Base-by-base conservation (phyloP, 1,140 invertebrate genomes). In the Aporrectodea caliginosa region DNA sequence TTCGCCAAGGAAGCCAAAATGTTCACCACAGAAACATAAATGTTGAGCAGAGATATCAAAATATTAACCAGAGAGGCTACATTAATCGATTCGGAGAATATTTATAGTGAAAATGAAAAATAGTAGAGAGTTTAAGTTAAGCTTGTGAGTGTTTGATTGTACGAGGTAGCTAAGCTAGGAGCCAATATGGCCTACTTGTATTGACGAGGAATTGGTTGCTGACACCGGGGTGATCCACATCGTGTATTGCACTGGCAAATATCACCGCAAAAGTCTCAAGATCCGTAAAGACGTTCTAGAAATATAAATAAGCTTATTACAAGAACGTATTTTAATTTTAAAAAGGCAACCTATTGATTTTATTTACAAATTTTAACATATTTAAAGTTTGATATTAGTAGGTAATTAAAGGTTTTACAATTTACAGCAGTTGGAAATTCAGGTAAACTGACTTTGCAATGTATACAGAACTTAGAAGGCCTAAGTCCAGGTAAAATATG, bases 281-380 rank as follows among this genome's bases (percentile, higher is more conserved):
- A 82, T 90, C 88, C 43, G 89, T 89, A 82, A 90, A 90, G 35
- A 98, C 95, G 84, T 94, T 95, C 92, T 93, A 88, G 27, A 72
- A 86, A 71, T 78, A n/a, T n/a, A n/a, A n/a, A n/a, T n/a, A n/a
- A n/a, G n/a, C n/a, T n/a, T n/a, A n/a, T n/a, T n/a, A n/a, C n/a
- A 80, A 81, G 43, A 58, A 58, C 22, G 6, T 58, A 6, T 58
- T 22, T 12, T 22, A 58, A 58, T 58, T 22, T 58, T 58, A 6
- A 58, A 58, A 12, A 6, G 43, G 6, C 22, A 22, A 58, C 43
- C 22, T 6, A 22, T 58, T 58, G 43, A 58, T 58, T 58, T 6
- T 22, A 58, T 58, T 58, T 58, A 58, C 43, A 58, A 58, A 58
- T 58, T 58, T 58, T 58, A 22, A 58, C 22, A 6, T 12, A 58